Evolutionary conservation across 2,797 vertebrate species (phyloP).

Genomic region (Rhinogobio ventralis): DNA sequence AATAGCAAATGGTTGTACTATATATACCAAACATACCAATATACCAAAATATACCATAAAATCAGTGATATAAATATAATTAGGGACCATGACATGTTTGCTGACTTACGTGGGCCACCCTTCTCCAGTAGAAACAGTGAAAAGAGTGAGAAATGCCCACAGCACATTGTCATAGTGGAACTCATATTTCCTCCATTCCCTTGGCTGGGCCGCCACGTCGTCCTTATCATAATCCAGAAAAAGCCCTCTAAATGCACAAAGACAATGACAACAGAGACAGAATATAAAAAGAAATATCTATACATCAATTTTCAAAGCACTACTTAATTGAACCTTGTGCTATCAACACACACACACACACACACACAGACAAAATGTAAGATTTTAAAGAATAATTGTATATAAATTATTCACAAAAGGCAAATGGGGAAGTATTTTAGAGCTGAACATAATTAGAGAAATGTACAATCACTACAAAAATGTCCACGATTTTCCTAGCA

Average conservation of each 20-base stretch:
- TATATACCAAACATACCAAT: not conserved
- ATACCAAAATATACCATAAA: not conserved
- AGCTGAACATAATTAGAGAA: not conserved
- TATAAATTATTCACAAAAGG: not conserved
- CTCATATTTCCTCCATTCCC: slow-evolving; percentile 96
- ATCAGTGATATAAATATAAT: not conserved
- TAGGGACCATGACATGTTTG: not conserved
- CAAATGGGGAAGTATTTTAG: not conserved
- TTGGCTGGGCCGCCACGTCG: slow-evolving; percentile 87
- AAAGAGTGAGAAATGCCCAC: slow-evolving; percentile 95
- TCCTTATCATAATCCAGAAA: slow-evolving; percentile 93
- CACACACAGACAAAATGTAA: no score
- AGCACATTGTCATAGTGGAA: slow-evolving; percentile 98
- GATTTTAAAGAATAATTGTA: not conserved
- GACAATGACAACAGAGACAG: slow-evolving; percentile 21
- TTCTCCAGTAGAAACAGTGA: slow-evolving; percentile 96
- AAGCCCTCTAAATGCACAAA: slow-evolving; percentile 82
- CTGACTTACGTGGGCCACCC: slow-evolving; percentile 95
- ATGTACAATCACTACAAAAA: not conserved
- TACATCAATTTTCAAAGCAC: not conserved
- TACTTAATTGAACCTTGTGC: not conserved
- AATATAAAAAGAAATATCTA: not conserved
- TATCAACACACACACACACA: not conserved
- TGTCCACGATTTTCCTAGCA: not conserved
- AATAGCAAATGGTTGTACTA: slow-evolving; percentile 13